phyloP scores from a whole-genome alignment of 2,113 vertebrate species.

The Sturnira hondurensis region DNA sequence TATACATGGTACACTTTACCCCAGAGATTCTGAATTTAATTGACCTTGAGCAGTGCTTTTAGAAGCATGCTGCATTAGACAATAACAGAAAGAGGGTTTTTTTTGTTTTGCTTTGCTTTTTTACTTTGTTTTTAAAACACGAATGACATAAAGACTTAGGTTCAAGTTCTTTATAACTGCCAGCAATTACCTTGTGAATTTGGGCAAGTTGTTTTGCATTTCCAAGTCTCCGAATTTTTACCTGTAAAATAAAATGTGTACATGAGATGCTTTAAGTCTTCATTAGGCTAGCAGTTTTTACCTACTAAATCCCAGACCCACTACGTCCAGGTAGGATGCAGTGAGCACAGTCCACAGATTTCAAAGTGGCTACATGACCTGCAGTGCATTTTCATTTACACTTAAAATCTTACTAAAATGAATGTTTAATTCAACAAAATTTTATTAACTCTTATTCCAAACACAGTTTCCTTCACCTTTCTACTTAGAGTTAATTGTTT shows the following conservation, averaged over 20 bases:
- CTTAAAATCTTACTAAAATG: constrained; percentile 3
- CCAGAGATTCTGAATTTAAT: neutral
- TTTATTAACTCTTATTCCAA: neutral
- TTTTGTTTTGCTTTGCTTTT: neutral
- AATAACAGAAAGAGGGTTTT: neutral
- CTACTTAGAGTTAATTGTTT: neutral
- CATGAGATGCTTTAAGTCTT: neutral
- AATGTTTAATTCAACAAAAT: constrained; percentile 15
- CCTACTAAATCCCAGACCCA: neutral
- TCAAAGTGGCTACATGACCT: neutral
- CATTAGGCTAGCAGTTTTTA: neutral
- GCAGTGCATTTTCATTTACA: neutral
- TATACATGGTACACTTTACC: neutral
- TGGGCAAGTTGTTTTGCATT: neutral
- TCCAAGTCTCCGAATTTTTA: neutral
- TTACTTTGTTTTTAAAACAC: neutral
- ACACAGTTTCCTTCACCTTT: neutral
- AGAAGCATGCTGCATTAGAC: neutral
- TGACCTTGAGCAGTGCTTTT: neutral
- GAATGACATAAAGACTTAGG: neutral
- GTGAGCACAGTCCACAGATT: neutral
- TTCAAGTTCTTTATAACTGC: neutral
- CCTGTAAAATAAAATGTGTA: neutral
- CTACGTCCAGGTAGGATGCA: neutral
- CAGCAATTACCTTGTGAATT: neutral